phyloP scores from a whole-genome alignment of 1,140 invertebrate genomes.

The Drosophila chauvacae region DNA sequence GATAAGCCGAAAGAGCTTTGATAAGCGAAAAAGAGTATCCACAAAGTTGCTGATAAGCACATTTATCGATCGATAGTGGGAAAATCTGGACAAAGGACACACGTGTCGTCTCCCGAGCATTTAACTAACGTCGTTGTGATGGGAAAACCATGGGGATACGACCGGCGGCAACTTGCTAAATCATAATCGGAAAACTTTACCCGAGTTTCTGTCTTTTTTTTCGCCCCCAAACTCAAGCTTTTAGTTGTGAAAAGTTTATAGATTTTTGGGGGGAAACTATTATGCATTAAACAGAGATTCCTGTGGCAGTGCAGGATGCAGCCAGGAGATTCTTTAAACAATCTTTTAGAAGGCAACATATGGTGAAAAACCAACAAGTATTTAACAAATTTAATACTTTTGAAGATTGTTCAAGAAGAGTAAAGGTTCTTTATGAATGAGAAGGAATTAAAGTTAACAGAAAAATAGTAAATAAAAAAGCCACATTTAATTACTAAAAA shows the following conservation, averaged over 20 bases:
- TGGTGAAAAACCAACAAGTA: background rate
- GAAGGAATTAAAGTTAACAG: too few species aligned
- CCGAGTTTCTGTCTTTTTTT: background rate
- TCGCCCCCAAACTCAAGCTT: background rate
- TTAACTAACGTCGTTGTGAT: conserved; percentile 12
- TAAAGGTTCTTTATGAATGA: background rate
- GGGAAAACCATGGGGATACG: conserved; percentile 11
- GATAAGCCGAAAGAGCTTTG: conserved; percentile 72
- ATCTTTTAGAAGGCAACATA: background rate
- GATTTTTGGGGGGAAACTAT: conserved; percentile 11
- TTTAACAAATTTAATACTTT: conserved; percentile 1
- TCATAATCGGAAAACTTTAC: conserved; percentile 23
- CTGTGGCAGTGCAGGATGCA: background rate
- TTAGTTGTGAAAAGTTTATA: conserved; percentile 5
- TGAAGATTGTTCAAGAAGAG: background rate
- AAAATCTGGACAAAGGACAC: conserved; percentile 40
- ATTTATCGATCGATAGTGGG: conserved; percentile 71
- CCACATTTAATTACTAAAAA: background rate
- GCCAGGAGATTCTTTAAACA: background rate
- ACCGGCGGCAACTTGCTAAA: conserved; percentile 7
- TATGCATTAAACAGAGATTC: conserved; percentile 13
- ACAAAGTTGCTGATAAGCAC: conserved; percentile 70
- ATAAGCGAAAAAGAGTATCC: conserved; percentile 68
- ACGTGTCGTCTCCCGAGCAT: conserved; percentile 26
- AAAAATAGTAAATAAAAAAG: too few species aligned